Percentiles rank a stretch among this genome's conserved stretches.
phyloP scores from a whole-genome alignment of 2,797 vertebrate genomes.

The Argya squamiceps region DNA sequence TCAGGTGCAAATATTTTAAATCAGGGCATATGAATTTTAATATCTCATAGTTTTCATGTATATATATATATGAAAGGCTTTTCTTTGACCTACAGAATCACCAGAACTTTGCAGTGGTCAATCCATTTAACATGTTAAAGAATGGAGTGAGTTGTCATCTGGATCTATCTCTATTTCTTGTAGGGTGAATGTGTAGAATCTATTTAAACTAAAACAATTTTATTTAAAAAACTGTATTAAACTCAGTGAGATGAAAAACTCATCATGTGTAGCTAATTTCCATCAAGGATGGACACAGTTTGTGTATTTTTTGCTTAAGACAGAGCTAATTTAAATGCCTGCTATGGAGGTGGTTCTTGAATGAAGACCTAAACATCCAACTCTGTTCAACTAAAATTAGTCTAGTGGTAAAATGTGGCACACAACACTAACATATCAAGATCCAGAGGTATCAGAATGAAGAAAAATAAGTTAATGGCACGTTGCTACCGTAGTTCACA shows the following conservation, averaged over 20 bases:
- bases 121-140: background rate
- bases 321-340: background rate
- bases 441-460: background rate
- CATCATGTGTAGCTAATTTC: background rate
- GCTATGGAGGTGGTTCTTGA: background rate
- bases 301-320: background rate
- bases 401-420: background rate
- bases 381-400: background rate
- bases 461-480: background rate
- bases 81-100: background rate
- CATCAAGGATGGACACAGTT: background rate
- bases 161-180: background rate
- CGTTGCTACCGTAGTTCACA: accelerated
- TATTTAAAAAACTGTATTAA: background rate
- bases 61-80: background rate
- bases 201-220: background rate
- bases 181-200: background rate
- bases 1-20: background rate
- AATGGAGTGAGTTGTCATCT: background rate
- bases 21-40: background rate
- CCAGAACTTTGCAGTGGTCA: background rate
- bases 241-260: background rate
- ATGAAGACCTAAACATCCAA: background rate
- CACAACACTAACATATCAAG: background rate
- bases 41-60: background rate